Conservation (phyloP, 2,113 vertebrate genomes). For the Callorhinus ursinus region DNA sequence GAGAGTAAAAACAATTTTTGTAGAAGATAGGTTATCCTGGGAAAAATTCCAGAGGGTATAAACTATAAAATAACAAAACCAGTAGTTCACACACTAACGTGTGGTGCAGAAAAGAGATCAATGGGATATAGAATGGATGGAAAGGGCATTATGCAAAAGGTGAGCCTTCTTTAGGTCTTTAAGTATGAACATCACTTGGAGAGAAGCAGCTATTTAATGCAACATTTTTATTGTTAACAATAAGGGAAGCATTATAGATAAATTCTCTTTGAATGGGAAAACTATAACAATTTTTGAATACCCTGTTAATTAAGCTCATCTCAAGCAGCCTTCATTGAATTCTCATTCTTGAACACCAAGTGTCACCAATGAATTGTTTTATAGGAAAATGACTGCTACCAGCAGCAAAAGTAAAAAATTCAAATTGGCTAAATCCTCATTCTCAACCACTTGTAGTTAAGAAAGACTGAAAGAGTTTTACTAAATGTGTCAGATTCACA, state of each 20-base stretch:
- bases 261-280: background rate
- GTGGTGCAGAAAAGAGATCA: background rate
- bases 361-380: background rate
- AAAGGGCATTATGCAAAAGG: background rate
- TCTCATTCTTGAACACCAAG: background rate
- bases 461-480: conserved; percentile 2
- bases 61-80: conserved; percentile 24
- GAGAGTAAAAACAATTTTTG: background rate
- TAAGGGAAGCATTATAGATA: conserved; percentile 5
- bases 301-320: background rate
- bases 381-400: background rate
- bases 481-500: background rate
- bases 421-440: background rate
- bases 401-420: background rate
- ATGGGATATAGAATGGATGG: background rate
- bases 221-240: background rate
- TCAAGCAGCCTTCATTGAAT: background rate
- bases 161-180: background rate
- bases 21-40: background rate
- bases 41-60: background rate
- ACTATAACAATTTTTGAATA: background rate
- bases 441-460: background rate
- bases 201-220: background rate
- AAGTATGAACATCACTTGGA: background rate
- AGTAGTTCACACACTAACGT: background rate